Base-by-base conservation (phyloP, 2,797 vertebrate species). In the Chaetophractus vellerosus region DNA sequence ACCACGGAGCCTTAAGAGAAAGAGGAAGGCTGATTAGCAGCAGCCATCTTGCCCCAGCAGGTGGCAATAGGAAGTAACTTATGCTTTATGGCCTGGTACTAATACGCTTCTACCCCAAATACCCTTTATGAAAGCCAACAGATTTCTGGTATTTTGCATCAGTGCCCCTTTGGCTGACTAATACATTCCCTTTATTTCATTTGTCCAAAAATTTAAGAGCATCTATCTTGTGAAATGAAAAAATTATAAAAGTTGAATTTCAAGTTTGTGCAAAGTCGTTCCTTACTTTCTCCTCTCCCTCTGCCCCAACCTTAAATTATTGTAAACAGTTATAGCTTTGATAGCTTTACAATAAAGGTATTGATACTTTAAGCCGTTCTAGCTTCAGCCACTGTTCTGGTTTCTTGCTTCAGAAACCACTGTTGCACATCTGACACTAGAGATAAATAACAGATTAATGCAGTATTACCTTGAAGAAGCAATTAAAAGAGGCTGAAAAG, bases 401-500 rank as follows among this genome's bases (percentile, higher is more conserved):
- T 90, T 63, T 31, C 66, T 26, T 36, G 61, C 68, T 96, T 96
- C 38, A 89, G 93, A 97, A 97, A 89, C 66, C 11, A 50, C 1
- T 41, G 28, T 31, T 48, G 0, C n/a, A 91, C 95, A 48, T 33
- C 57, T 0, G 14, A 21, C 59, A 64, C 38, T 72, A 23, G 2
- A 79, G 38, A 88, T 71, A 68, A 96, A 33, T 74, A 85, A 84
- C 45, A 6, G 24, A 85, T 96, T 88, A 96, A 94, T 41, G 87
- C 50, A 76, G 89, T 87, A 89, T 59, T 94, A 96, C 94, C 76
- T 95, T 79, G 52, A 95, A 94, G 57, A 74, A 91, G 72, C 86
- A 95, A 36, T 31, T 76, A 52, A 95, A 91, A 90, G 28, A 96
- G 88, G 66, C 92, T 91, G 88, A 94, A 97, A 97, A 93, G 59